Evolutionary conservation across 2,888 invertebrate genomes (phyloP), one percentile per base, ranked within the genome.

Genomic region (Lymantria dispar): DNA sequence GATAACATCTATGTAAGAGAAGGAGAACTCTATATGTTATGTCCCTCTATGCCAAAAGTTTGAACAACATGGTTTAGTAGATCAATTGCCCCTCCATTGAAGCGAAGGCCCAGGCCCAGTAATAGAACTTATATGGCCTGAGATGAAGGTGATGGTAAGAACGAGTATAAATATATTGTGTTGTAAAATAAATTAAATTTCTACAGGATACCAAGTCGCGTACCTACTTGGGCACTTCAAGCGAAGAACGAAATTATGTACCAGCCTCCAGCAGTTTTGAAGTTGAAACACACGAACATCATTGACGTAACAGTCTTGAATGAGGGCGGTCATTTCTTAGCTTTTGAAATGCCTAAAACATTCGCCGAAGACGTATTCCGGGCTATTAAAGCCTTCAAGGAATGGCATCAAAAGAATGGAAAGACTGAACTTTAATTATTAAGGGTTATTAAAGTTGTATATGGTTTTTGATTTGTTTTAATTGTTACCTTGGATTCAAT

Each of bases 241-340:
- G 96, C 95, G 46, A 94, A 94, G 7, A 53, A 95, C 54, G 98
- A 98, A 67, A 31, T 97, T 0, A 30, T 85, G 0, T 93, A 93
- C 52, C 78, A 85, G 12, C 92, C 95, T 0, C 92, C 94, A 29
- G 85, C 85, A 42, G 74, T 95, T 10, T 68, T 96, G 1, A 81
- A 85, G 30, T 80, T 85, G 0, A 94, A 92, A 64, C 96, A 82
- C 74, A 69, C 72, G 3, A 95, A 96, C 72, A 68, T 97, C 1
- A 83, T 95, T 8, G 94, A 94, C 47, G 92, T 92, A 56, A 94
- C 92, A 0, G 92, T 94, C 45, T 76, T 94, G 49, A 81, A 92
- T 0, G 84, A 93, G n/a, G 96, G 96, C 0, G 98, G 98, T 0
- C 98, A 98, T 78, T 98, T 98, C 87, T 93, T 95, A 0, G 96